Conservation (phyloP, 30 jellyfish, hydroid and myxozoan genomes). For the Phacellophora camtschatica region DNA sequence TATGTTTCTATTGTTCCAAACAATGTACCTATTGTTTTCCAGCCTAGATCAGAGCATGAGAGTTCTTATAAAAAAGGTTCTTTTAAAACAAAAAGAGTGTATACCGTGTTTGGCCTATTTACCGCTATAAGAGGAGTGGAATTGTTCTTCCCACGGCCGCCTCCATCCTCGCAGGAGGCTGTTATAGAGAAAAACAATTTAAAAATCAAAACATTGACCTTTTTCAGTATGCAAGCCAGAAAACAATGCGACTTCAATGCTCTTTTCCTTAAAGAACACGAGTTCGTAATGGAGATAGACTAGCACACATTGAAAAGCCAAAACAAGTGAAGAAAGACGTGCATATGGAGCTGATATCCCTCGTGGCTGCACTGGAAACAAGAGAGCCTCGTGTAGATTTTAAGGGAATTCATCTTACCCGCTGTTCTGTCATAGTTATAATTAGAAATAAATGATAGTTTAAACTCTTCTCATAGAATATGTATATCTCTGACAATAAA, state of each 20-base stretch:
- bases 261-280: conserved; percentile 42
- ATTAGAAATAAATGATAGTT: conserved; percentile 58
- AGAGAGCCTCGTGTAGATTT: conserved; percentile 61
- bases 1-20: no score
- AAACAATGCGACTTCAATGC: conserved; percentile 27
- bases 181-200: conserved; percentile 46
- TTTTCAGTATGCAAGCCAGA: conserved; percentile 30
- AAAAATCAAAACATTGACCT: conserved; percentile 34
- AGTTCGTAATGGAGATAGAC: conserved; percentile 12
- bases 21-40: no score
- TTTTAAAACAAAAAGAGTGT: no score
- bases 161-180: conserved; percentile 59
- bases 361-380: conserved; percentile 43
- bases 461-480: conserved; percentile 45
- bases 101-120: no score
- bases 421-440: conserved; percentile 18
- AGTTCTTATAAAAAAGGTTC: no score
- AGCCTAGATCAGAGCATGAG: no score
- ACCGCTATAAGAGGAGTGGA: not conserved
- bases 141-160: conserved; percentile 35
- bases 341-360: conserved; percentile 50
- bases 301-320: conserved; percentile 69
- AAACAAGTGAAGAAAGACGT: conserved; percentile 40
- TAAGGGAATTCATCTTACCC: conserved; percentile 40
- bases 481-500: conserved; percentile 49